These are phyloP conservation scores for Drosophila maculinotata DNA, from an alignment of 2,888 invertebrate genomes.

Conservation along the genomic window DNA sequence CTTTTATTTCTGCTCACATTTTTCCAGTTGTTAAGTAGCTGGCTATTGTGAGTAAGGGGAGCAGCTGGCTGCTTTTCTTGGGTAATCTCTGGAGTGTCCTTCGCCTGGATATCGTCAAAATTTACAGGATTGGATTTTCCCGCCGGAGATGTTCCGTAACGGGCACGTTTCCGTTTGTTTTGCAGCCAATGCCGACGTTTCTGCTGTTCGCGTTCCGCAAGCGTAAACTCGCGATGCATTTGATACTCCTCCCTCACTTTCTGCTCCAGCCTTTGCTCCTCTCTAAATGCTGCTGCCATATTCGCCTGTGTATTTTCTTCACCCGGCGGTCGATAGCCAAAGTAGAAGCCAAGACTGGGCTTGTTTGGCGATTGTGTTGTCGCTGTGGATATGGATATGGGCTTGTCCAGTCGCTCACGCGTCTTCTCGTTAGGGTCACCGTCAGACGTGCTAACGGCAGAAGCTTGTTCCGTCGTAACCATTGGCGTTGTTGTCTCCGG, in stretches of 20 bases:
- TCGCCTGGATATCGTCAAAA: not conserved
- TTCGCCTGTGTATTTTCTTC: conserved; percentile 2
- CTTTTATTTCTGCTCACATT: conserved; percentile 1
- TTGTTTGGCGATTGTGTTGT: not conserved
- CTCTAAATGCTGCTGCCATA: conserved; percentile 29
- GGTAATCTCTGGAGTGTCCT: not conserved
- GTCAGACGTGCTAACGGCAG: not conserved
- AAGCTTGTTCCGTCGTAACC: not conserved
- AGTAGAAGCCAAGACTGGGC: conserved; percentile 30
- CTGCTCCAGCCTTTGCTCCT: conserved; percentile 52
- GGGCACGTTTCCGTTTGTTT: conserved; percentile 31
- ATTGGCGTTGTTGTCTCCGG: not conserved
- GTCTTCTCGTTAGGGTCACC: conserved; percentile 3
- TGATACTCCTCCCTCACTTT: conserved; percentile 58
- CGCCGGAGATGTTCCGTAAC: too few species aligned
- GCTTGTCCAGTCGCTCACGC: conserved; percentile 33
- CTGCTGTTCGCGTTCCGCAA: not conserved
- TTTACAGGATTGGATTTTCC: not conserved
- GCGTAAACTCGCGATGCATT: conserved; percentile 18
- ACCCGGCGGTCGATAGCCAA: conserved; percentile 39
- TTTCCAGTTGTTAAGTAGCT: conserved; percentile 3
- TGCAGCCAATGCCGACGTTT: not conserved
- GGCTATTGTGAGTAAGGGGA: not conserved
- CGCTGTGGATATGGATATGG: not conserved
- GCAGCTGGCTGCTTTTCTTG: not conserved